phyloP scores from a whole-genome alignment of 2,888 invertebrate genomes.

The Hydroisotoma schaefferi region DNA sequence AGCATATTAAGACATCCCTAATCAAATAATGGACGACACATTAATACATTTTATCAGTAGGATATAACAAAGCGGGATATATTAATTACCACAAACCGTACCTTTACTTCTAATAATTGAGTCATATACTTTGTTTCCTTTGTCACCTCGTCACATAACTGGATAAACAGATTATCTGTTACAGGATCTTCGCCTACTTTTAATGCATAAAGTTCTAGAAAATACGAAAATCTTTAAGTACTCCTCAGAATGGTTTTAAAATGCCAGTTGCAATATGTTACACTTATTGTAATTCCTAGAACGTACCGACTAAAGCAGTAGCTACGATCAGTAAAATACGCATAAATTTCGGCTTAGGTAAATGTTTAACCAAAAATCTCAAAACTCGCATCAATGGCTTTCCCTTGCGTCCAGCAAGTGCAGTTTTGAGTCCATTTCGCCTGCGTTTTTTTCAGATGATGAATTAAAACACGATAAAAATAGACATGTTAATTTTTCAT shows the following conservation, averaged over 20 bases:
- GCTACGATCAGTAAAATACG: conserved; percentile 70
- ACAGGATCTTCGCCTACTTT: conserved; percentile 62
- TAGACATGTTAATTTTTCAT: conserved; percentile 1
- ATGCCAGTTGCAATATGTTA: conserved; percentile 14
- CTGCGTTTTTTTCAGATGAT: too few species aligned
- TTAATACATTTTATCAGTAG: conserved; percentile 47
- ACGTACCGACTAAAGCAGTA: conserved; percentile 65
- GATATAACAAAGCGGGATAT: conserved; percentile 50
- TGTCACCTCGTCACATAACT: conserved; percentile 61
- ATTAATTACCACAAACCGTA: conserved; percentile 44
- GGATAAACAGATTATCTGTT: conserved; percentile 61
- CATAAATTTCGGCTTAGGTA: conserved; percentile 72
- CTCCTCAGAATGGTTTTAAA: neutral
- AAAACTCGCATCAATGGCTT: conserved; percentile 65
- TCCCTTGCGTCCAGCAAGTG: conserved; percentile 69
- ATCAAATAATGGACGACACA: neutral
- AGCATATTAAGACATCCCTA: conserved; percentile 43
- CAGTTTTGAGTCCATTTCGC: conserved; percentile 70
- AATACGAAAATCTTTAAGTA: conserved; percentile 9
- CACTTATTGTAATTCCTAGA: conserved; percentile 30
- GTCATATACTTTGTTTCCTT: conserved; percentile 59
- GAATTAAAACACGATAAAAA: too few species aligned
- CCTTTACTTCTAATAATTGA: conserved; percentile 52
- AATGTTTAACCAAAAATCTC: conserved; percentile 69
- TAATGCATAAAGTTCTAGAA: conserved; percentile 64